A percentile compares a stretch with the other conserved stretches of the same genome.
Evolutionary conservation across 1,140 invertebrate genomes (phyloP).

Genomic region (Parapsyche elsis): DNA sequence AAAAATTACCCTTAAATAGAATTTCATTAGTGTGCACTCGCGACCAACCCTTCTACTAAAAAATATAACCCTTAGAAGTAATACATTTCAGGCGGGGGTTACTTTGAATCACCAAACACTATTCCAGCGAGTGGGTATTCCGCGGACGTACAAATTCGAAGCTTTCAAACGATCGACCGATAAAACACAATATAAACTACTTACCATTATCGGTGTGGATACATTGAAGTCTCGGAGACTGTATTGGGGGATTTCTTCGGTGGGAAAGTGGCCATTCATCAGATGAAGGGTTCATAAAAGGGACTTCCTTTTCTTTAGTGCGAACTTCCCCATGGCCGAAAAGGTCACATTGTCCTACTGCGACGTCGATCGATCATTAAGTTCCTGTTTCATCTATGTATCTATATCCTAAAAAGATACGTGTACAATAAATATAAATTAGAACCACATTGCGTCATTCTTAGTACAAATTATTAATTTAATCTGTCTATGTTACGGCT

Average conservation of each 20-base stretch:
- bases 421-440: too few relatives aligned
- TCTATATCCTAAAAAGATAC: too few relatives aligned
- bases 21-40: constrained; percentile 23
- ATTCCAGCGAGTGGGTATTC: too few relatives aligned
- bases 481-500: too few relatives aligned
- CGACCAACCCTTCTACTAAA: background rate
- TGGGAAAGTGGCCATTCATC: constrained; percentile 6
- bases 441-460: too few relatives aligned
- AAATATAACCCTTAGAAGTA: background rate
- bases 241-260: background rate
- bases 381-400: too few relatives aligned
- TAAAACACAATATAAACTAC: too few relatives aligned
- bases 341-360: constrained; percentile 8
- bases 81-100: background rate
- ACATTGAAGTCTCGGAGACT: background rate
- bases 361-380: background rate
- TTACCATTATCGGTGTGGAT: background rate
- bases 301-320: constrained; percentile 6
- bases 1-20: constrained; percentile 29
- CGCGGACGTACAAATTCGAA: too few relatives aligned
- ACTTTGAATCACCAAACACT: too few relatives aligned
- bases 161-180: too few relatives aligned
- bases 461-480: too few relatives aligned
- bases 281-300: constrained; percentile 26
- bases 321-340: background rate